Evolutionary conservation across 2,888 invertebrate species (phyloP), one percentile per base, ranked within the genome.

Genomic region (Leptinotarsa haldemani): DNA sequence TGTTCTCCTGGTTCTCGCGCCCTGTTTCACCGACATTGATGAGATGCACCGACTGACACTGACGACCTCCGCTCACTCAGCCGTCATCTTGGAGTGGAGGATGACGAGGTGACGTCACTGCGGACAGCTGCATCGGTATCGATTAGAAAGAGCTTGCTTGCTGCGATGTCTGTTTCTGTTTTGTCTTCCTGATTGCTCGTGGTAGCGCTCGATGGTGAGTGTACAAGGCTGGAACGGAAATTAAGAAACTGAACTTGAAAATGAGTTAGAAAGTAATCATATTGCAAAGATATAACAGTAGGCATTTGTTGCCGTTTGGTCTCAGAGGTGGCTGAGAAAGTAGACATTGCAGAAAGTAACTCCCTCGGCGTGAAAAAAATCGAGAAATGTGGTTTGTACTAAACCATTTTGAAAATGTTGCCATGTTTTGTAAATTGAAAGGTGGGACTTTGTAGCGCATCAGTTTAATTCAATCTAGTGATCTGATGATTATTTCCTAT

Each of bases 41-140:
- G 80, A 81, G 78, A 70, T 74, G 74, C 74, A 75, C 70, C 76
- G 77, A 78, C 76, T 77, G 80, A 77, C 79, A 77, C 73, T 79
- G 79, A 80, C 78, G 77, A 78, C 70, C 69, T 69, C 76, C 74
- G 76, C 68, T 81, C 80, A 78, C 75, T 78, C 78, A 77, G 50
- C 75, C 78, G 77, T 78, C 78, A 78, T 66, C 72, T 72, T 64
- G 67, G 65, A 52, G 63, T 53, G 69, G 65, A 68, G 56, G 73
- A 74, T 84, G 83, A 84, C 80, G 82, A 77, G 80, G 80, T 86
- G 87, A 86, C 87, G 87, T 87, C 87, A 87, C 84, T 87, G 87
- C 87, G 86, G 87, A 87, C 87, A 87, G 86, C 86, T 78, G 86
- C 87, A 86, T 85, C 83, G 84, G 81, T 86, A 86, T 87, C 86